Percentiles rank a stretch among this genome's conserved stretches.
Evolutionary conservation across 2,888 invertebrate genomes (phyloP).

Genomic region (Agapetus fuscipes): DNA sequence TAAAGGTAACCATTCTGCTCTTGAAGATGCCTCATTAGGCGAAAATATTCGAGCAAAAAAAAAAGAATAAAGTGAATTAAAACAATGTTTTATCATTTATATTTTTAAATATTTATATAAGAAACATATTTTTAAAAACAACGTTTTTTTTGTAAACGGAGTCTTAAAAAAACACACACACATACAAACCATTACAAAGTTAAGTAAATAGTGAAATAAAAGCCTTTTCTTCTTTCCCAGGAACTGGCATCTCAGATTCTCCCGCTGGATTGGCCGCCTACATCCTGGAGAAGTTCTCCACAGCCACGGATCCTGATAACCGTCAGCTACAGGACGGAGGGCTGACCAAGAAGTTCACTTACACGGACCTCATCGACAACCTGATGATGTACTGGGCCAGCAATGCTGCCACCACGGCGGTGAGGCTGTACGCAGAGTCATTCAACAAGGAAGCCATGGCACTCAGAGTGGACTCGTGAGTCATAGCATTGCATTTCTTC

Average conservation of each 20-base stretch:
- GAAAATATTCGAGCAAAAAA: no score
- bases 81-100: no score
- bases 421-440: slow-evolving; percentile 52
- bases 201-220: no score
- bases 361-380: slow-evolving; percentile 40
- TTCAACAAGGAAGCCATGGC: slow-evolving; percentile 28
- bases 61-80: no score
- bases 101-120: no score
- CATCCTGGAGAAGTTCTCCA: slow-evolving; percentile 79
- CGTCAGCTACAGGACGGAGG: slow-evolving; percentile 53
- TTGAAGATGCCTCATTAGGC: no score
- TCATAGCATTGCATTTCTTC: no score
- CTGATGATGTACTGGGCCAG: slow-evolving; percentile 48
- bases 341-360: slow-evolving; percentile 37
- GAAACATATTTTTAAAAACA: no score
- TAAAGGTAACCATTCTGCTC: no score
- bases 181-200: no score
- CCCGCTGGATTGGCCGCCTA: slow-evolving; percentile 84
- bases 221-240: slow-evolving; percentile 33
- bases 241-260: slow-evolving; percentile 61
- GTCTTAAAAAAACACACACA: no score
- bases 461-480: slow-evolving; percentile 28
- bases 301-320: slow-evolving; percentile 50
- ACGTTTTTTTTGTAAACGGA: no score
- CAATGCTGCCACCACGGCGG: slow-evolving; percentile 39